Percentiles rank a stretch among this genome's conserved stretches.
Evolutionary conservation across 53 echinoderm and acorn worm species (phyloP).

Genomic region (Echinometra lucunter): DNA sequence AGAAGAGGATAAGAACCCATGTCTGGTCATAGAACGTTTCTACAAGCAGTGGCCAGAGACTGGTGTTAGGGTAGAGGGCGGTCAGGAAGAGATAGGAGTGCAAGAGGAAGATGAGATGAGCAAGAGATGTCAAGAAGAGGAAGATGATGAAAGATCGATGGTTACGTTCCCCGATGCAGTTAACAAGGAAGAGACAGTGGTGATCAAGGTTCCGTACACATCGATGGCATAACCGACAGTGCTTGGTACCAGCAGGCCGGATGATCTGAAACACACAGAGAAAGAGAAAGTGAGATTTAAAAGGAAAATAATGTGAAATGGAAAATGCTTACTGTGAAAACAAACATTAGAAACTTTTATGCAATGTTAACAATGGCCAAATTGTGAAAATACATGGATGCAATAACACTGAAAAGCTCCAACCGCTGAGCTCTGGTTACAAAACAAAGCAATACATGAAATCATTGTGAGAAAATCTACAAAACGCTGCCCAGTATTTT

Average conservation of each 20-base stretch:
- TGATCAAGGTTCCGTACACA: slow-evolving; percentile 86
- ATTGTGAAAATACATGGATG: neutral
- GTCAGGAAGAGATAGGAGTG: slow-evolving; percentile 72
- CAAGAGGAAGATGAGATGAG: slow-evolving; percentile 76
- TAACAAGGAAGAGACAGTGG: slow-evolving; percentile 93
- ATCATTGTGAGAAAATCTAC: too few species aligned
- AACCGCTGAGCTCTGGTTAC: too few species aligned
- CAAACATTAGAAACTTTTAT: neutral
- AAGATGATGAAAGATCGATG: slow-evolving; percentile 89
- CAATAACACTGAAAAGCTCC: too few species aligned
- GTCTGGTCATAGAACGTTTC: slow-evolving; percentile 47
- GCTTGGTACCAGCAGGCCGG: slow-evolving; percentile 76
- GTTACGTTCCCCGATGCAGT: slow-evolving; percentile 92
- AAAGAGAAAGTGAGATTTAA: neutral
- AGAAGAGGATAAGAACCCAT: slow-evolving; percentile 77
- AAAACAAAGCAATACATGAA: too few species aligned
- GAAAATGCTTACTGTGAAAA: neutral
- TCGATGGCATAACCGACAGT: slow-evolving; percentile 91
- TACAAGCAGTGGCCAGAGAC: slow-evolving; percentile 10
- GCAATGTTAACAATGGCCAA: neutral
- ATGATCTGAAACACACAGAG: slow-evolving; percentile 72
- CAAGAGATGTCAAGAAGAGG: slow-evolving; percentile 71
- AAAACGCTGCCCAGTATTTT: too few species aligned
- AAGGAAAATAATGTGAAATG: neutral
- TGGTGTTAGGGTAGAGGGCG: slow-evolving; percentile 66